phyloP scores from a whole-genome alignment of 2,888 invertebrate species.

The Hydrotaea diabolus region DNA sequence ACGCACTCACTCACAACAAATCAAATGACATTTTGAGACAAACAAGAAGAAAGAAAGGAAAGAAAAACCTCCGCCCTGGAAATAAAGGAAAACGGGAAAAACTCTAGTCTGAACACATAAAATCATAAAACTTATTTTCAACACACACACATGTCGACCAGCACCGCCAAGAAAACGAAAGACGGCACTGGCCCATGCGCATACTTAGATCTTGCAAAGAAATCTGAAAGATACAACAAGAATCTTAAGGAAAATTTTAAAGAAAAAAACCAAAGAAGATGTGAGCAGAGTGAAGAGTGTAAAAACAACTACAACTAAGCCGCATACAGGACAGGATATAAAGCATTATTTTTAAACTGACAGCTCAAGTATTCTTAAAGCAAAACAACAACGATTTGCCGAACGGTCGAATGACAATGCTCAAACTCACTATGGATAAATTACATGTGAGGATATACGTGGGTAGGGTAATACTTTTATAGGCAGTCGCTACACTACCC shows the following conservation, averaged over 20 bases:
- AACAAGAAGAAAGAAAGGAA: not conserved
- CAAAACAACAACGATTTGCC: not conserved
- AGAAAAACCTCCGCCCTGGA: not conserved
- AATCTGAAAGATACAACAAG: not conserved
- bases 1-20: not conserved
- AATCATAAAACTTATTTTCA: not conserved
- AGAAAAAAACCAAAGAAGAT: not conserved
- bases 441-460: slow-evolving; percentile 4
- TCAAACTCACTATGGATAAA: not conserved
- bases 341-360: slow-evolving; percentile 60
- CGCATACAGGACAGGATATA: slow-evolving; percentile 51
- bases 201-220: not conserved
- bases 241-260: slow-evolving; percentile 5
- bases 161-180: too few species aligned
- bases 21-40: not conserved
- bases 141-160: slow-evolving; percentile 3
- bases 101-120: not conserved
- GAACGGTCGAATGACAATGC: not conserved
- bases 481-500: too few species aligned
- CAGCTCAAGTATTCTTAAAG: slow-evolving; percentile 59
- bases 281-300: not conserved
- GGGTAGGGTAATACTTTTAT: not conserved
- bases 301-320: not conserved
- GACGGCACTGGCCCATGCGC: not conserved
- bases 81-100: not conserved